Evolutionary conservation across 2,888 invertebrate species (phyloP), one percentile per base, ranked within the genome.

Genomic region (Salpingus planirostris): DNA sequence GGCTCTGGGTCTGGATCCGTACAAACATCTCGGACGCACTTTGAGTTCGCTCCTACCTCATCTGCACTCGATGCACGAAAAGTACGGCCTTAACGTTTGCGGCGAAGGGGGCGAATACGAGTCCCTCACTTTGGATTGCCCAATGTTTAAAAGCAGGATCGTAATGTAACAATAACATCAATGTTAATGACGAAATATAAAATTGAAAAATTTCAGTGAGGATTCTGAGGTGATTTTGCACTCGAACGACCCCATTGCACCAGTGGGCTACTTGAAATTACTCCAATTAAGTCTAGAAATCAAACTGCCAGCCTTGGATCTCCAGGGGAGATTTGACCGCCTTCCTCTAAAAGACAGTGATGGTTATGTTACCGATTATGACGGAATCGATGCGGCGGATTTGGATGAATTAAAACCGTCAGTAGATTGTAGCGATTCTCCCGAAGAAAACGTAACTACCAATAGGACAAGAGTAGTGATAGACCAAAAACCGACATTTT

Each of bases 61-160:
- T 65, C 75, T 98, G 56, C 62, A 83, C 46, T 74, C 81, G 62
- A 87, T 96, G 83, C 82, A 87, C 57, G 83, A 88, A 60, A 90
- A 93, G 66, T 98, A 89, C 66, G 93, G 92, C 30, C 70, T 93
- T 43, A 91, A 93, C 69, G 80, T 95, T 23, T 96, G 95, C 66
- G 98, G 98, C 11, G 98, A 99, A 69, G 98, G 98, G 26, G 98
- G 98, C 30, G 98, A 99, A 66, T 98, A 95, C 62, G 98, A 98
- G 69, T 92, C 96, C 15, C 88, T 98, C 62, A 95, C 95, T 4
- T 69, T 96, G 40, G 95, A 98, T 70, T 97, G 97, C 66, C 96
- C 97, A 3, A 71, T 98, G 40, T 97, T 95, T 68, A 82, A 78
- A 60, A 89, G 89, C 65, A 77, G 78, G 59, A 81, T 96, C 65